A percentile compares a stretch with the other conserved stretches of the same genome.
Conservation (phyloP, 2,888 invertebrate species). For the Agelastica alni region DNA sequence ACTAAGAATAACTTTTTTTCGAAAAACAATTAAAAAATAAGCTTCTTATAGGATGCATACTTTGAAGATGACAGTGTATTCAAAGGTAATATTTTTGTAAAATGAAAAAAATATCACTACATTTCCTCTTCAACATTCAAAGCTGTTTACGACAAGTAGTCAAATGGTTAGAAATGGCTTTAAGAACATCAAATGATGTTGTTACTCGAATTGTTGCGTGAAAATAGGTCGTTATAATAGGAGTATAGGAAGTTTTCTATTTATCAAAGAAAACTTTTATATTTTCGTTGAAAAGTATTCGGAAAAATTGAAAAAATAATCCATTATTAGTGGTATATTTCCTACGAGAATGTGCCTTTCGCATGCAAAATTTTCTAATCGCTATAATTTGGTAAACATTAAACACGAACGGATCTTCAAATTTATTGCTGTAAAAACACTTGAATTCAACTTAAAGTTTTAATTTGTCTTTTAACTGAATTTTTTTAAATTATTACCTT, state of each 20-base stretch:
- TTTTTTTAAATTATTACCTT: too few species aligned
- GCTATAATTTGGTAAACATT: neutral
- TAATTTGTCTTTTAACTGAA: too few species aligned
- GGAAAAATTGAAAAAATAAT: neutral
- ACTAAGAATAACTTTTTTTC: too few species aligned
- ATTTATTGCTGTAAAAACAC: neutral
- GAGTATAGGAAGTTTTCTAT: constrained; percentile 6
- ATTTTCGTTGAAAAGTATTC: neutral
- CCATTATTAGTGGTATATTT: constrained; percentile 2
- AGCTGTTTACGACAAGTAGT: neutral
- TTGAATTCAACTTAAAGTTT: too few species aligned
- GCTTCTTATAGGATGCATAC: too few species aligned
- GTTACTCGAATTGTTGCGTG: constrained; percentile 2
- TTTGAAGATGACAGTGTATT: too few species aligned
- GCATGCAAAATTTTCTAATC: constrained; percentile 1
- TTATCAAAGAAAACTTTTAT: constrained; percentile 8
- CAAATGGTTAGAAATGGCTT: neutral
- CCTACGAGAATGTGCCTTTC: neutral
- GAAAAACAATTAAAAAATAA: too few species aligned
- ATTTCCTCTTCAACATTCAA: too few species aligned
- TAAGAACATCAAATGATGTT: constrained; percentile 10
- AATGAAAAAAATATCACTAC: too few species aligned
- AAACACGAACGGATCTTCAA: neutral
- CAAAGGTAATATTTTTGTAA: too few species aligned
- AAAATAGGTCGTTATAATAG: constrained; percentile 4